Evolutionary conservation across 2,113 vertebrate species (phyloP).

Genomic region (Octodon degus): DNA sequence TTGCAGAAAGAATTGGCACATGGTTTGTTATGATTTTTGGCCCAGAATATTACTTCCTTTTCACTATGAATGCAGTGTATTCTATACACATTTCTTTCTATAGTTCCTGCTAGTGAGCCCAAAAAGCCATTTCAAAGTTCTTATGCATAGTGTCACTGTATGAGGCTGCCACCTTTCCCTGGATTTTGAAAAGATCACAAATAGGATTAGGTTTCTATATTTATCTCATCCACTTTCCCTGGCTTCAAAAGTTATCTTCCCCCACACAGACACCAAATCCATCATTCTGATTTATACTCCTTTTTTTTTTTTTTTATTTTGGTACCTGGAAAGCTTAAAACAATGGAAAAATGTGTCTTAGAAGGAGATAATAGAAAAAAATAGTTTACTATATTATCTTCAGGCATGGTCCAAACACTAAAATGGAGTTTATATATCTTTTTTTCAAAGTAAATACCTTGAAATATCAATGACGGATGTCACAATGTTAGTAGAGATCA

Average conservation of each 20-base stretch:
- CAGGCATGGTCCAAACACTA: neutral
- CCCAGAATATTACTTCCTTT: neutral
- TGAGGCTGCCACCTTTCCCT: neutral
- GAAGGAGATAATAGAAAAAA: neutral
- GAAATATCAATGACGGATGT: neutral
- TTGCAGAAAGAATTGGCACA: neutral
- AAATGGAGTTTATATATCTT: conserved; percentile 2
- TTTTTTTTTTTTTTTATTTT: neutral
- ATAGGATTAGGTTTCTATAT: conserved; percentile 54
- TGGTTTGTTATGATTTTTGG: neutral
- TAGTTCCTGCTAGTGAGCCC: neutral
- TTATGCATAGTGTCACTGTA: neutral
- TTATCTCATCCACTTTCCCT: neutral
- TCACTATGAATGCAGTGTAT: neutral
- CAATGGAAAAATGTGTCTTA: neutral
- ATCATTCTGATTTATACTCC: conserved; percentile 36
- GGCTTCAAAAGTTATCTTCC: neutral
- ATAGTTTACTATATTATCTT: conserved; percentile 4
- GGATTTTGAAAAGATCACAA: conserved; percentile 60
- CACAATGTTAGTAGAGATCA: neutral
- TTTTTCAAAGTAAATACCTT: neutral
- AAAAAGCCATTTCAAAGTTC: neutral
- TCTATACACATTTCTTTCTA: neutral
- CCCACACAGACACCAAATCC: conserved; percentile 32
- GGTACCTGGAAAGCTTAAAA: neutral